A percentile compares a stretch with the other conserved stretches of the same genome.
Conservation (phyloP, 1,140 invertebrate genomes). For the Phortica variegata region DNA sequence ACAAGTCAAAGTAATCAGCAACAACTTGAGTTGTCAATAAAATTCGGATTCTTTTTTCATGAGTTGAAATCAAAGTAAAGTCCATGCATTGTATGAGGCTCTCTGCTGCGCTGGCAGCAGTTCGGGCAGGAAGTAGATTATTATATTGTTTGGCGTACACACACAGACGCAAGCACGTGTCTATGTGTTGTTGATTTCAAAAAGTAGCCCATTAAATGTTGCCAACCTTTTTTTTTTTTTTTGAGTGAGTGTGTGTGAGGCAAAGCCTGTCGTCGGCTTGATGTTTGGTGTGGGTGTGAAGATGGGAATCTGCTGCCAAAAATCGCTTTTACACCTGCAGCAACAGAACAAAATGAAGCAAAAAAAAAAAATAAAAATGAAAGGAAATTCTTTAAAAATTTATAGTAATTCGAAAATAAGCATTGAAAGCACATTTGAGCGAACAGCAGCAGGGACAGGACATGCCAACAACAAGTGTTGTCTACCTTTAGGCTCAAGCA, state of each 20-base stretch:
- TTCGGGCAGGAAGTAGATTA: constrained; percentile 30
- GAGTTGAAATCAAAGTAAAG: constrained; percentile 3
- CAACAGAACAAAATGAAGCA: constrained; percentile 20
- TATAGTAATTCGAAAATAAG: constrained; percentile 45
- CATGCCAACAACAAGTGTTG: too few relatives aligned
- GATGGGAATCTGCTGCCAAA: constrained; percentile 21
- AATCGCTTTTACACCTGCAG: constrained; percentile 41
- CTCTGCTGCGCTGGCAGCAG: too few relatives aligned
- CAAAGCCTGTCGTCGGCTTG: too few relatives aligned
- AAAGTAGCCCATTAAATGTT: constrained; percentile 30
- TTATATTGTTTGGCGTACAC: constrained; percentile 27
- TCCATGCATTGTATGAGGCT: constrained; percentile 8
- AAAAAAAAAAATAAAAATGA: too few relatives aligned
- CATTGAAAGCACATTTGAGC: constrained; percentile 32
- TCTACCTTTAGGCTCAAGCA: too few relatives aligned
- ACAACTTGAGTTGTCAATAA: constrained; percentile 55
- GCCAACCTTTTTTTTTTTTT: background rate
- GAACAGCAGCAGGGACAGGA: constrained; percentile 23
- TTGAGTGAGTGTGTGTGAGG: too few relatives aligned
- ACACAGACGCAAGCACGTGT: constrained; percentile 1
- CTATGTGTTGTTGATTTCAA: background rate
- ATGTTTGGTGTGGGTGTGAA: too few relatives aligned
- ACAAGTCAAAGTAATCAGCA: constrained; percentile 41
- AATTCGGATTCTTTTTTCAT: constrained; percentile 51
- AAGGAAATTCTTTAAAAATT: constrained; percentile 48